These are phyloP conservation scores for Nannospalax galili DNA, from an alignment of 2,113 vertebrate genomes.

Conservation along the genomic window DNA sequence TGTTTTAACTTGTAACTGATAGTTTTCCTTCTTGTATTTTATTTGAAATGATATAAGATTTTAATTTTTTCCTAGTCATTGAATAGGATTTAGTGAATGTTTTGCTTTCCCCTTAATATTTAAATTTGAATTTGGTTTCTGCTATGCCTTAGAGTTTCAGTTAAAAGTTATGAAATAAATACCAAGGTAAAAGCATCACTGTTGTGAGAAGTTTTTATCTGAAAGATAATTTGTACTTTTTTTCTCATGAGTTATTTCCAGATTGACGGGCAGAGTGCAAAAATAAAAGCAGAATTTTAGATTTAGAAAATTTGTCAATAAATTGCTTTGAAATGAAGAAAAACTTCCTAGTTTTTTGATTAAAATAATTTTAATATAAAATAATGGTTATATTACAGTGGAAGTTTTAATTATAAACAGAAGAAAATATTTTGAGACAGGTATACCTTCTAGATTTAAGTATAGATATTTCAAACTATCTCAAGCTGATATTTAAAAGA, in stretches of 20 bases:
- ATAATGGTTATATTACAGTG: slow-evolving; percentile 19
- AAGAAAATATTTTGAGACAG: slow-evolving; percentile 54
- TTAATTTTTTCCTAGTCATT: slow-evolving; percentile 10
- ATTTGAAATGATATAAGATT: slow-evolving; percentile 36
- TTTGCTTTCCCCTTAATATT: slow-evolving; percentile 6
- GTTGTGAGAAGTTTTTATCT: slow-evolving; percentile 20
- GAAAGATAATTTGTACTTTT: slow-evolving; percentile 65
- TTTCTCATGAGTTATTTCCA: slow-evolving; percentile 75
- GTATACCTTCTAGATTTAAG: slow-evolving; percentile 58
- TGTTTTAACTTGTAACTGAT: neutral
- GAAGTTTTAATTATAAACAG: slow-evolving; percentile 29
- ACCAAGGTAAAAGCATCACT: neutral
- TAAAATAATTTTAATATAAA: slow-evolving; percentile 41
- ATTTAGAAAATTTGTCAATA: slow-evolving; percentile 44
- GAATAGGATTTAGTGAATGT: neutral
- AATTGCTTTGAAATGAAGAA: slow-evolving; percentile 52
- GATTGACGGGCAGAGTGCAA: slow-evolving; percentile 75
- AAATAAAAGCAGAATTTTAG: slow-evolving; percentile 12
- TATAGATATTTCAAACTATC: slow-evolving; percentile 28
- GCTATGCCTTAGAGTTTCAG: slow-evolving; percentile 20
- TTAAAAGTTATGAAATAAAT: slow-evolving; percentile 43
- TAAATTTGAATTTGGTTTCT: slow-evolving; percentile 51
- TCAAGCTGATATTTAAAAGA: slow-evolving; percentile 49
- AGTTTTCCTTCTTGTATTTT: slow-evolving; percentile 10
- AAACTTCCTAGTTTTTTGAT: slow-evolving; percentile 32